Percentiles rank a stretch among this genome's conserved stretches.
These are phyloP conservation scores for Lucilia sericata DNA, from an alignment of 1,140 invertebrate genomes.

Conservation along the genomic window DNA sequence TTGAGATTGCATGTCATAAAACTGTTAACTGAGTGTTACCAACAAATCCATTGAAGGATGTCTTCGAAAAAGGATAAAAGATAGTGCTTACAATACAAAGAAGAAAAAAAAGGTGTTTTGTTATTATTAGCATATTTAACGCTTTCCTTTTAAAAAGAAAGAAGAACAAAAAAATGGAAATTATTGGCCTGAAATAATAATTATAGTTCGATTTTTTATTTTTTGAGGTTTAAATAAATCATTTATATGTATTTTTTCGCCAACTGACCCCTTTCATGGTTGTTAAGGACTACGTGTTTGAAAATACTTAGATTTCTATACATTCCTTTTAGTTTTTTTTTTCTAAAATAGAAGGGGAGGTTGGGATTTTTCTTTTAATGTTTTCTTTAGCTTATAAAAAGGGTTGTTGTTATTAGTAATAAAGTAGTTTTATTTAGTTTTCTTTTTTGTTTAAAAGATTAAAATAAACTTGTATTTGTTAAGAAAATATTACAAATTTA, in stretches of 20 bases:
- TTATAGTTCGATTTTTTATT: no score
- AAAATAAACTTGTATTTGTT: neutral
- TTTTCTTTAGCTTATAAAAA: neutral
- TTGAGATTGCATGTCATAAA: conserved; percentile 32
- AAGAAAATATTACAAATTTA: neutral
- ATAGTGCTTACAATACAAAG: neutral
- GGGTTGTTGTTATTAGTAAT: conserved; percentile 11
- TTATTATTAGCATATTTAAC: conserved; percentile 9
- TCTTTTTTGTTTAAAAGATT: neutral
- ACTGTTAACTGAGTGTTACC: conserved; percentile 13
- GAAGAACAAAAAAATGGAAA: no score
- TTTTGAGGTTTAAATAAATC: neutral
- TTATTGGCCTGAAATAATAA: conserved; percentile 18
- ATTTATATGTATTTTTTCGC: conserved; percentile 6
- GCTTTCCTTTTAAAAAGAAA: no score
- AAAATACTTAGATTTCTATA: conserved; percentile 25
- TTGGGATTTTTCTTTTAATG: no score
- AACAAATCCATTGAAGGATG: neutral
- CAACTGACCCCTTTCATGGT: conserved; percentile 23
- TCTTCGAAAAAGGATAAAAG: neutral
- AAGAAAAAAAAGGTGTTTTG: conserved; percentile 7
- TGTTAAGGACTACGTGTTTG: conserved; percentile 29
- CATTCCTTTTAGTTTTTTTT: neutral
- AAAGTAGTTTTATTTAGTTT: neutral
- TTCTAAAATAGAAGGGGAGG: no score